Evolutionary conservation across 2,888 invertebrate genomes (phyloP).

Genomic region (Melipona bicolor): DNA sequence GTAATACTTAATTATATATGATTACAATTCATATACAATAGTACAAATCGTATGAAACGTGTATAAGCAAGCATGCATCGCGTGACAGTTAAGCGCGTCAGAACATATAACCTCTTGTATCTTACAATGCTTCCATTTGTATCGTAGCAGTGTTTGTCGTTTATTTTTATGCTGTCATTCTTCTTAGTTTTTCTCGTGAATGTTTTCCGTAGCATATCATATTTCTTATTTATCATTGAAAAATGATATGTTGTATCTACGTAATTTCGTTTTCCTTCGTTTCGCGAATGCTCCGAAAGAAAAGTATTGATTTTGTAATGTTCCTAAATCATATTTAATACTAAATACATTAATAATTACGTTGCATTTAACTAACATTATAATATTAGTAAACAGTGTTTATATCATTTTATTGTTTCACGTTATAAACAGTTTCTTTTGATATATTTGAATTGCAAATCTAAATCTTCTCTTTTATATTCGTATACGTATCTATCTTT

Average conservation of each 20-base stretch:
- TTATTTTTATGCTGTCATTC: not conserved
- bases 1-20: not conserved
- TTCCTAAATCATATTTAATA: constrained; percentile 21
- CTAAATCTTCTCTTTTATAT: not conserved
- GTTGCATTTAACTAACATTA: not conserved
- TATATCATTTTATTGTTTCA: not conserved
- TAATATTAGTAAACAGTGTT: not conserved
- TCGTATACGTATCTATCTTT: not conserved
- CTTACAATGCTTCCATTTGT: constrained; percentile 29
- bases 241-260: not conserved
- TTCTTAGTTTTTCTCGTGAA: not conserved
- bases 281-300: constrained; percentile 5
- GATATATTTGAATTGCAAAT: not conserved
- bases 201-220: not conserved
- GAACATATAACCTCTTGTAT: constrained; percentile 64
- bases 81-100: constrained; percentile 42
- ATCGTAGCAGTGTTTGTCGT: not conserved
- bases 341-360: not conserved
- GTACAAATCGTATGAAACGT: constrained; percentile 16
- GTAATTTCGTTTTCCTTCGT: not conserved
- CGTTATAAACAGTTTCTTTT: not conserved
- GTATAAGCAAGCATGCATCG: constrained; percentile 37
- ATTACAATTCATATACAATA: not conserved
- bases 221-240: not conserved
- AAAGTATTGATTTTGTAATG: constrained; percentile 6